Evolutionary conservation across 2,797 vertebrate species (phyloP).

Genomic region (Scomberomorus guttatus): DNA sequence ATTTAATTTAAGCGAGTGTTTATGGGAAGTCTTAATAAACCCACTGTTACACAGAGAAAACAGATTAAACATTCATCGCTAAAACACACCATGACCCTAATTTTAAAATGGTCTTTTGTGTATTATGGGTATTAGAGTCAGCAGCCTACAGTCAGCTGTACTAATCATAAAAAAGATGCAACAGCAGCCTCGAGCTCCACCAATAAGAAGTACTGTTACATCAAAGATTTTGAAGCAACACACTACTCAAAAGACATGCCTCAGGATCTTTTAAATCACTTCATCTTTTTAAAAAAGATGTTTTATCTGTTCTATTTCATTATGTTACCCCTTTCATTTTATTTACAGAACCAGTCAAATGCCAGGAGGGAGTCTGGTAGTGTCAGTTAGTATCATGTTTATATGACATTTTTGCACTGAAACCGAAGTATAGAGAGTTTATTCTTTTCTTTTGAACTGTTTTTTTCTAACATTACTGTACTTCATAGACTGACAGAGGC

Average conservation of each 20-base stretch:
- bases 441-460: not conserved
- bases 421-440: not conserved
- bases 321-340: too few species aligned
- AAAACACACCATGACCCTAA: not conserved
- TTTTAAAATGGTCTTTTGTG: not conserved
- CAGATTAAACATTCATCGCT: not conserved
- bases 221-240: not conserved
- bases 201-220: not conserved
- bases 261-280: too few species aligned
- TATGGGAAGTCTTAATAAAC: not conserved
- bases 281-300: too few species aligned
- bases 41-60: not conserved
- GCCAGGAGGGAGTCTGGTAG: too few species aligned
- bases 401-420: too few species aligned
- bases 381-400: too few species aligned
- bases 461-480: not conserved
- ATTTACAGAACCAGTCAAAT: too few species aligned
- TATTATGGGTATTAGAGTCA: not conserved
- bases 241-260: not conserved
- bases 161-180: not conserved
- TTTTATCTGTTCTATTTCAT: too few species aligned
- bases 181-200: not conserved
- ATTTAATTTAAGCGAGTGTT: not conserved
- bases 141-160: not conserved
- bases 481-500: not conserved